Evolutionary conservation across 2,888 invertebrate genomes (phyloP).

Genomic region (Eustalomyia histrio): DNA sequence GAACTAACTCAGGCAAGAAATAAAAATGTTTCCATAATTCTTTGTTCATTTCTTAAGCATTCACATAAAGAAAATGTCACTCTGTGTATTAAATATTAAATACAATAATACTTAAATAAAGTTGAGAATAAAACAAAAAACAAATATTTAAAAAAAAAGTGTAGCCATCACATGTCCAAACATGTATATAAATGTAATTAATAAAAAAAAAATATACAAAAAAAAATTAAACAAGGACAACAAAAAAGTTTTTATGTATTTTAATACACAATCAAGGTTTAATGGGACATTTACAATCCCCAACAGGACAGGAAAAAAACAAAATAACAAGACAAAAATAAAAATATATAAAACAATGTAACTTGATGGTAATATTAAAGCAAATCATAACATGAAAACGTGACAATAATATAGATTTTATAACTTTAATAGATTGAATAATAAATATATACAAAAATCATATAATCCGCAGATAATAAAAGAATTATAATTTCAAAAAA

Average conservation of each 20-base stretch:
- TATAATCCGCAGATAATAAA: neutral
- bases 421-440: neutral
- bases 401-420: slow-evolving; percentile 37
- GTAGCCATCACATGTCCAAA: too few species aligned
- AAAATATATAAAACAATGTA: neutral
- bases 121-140: too few species aligned
- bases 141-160: too few species aligned
- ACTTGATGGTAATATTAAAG: slow-evolving; percentile 21
- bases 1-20: too few species aligned
- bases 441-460: neutral
- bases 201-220: too few species aligned
- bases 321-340: neutral
- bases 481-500: neutral
- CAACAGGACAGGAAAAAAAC: slow-evolving; percentile 16
- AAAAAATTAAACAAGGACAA: too few species aligned
- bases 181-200: too few species aligned
- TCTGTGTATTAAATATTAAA: too few species aligned
- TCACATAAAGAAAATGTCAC: too few species aligned
- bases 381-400: slow-evolving; percentile 49
- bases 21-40: too few species aligned
- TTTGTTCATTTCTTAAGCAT: too few species aligned
- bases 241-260: neutral
- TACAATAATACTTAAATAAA: too few species aligned
- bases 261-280: slow-evolving; percentile 40
- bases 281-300: slow-evolving; percentile 46